These are phyloP conservation scores for Anthopleura xanthogrammica DNA, from an alignment of 92 coral and sea anemone species.

Conservation along the genomic window DNA sequence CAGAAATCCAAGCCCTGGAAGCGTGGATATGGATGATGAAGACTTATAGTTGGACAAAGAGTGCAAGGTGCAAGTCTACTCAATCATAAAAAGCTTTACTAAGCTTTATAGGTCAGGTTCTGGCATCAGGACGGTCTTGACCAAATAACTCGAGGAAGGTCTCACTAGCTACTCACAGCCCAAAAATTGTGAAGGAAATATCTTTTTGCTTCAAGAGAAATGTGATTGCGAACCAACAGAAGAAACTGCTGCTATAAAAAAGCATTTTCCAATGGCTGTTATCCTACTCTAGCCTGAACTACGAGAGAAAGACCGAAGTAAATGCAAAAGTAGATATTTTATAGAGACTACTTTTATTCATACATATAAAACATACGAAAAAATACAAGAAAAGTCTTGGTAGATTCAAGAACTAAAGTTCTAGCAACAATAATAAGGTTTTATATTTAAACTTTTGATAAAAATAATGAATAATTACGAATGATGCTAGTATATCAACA, in stretches of 20 bases:
- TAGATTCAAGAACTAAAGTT: background rate
- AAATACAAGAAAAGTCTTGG: background rate
- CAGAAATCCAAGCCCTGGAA: conserved; percentile 79
- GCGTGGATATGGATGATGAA: conserved; percentile 72
- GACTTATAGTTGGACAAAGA: conserved; percentile 17
- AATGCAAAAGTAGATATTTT: background rate
- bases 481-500: background rate
- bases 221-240: background rate
- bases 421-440: background rate
- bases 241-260: background rate
- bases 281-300: background rate
- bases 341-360: background rate
- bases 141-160: background rate
- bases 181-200: too few species aligned
- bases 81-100: too few species aligned
- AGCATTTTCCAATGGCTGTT: background rate
- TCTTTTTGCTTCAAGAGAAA: background rate
- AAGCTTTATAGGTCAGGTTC: background rate
- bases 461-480: background rate
- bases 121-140: background rate
- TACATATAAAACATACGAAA: background rate
- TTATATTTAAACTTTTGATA: conserved; percentile 2
- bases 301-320: background rate
- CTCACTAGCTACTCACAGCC: too few species aligned
- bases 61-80: too few species aligned